phyloP scores from a whole-genome alignment of 2,888 invertebrate genomes.

The Athrips mouffetella region DNA sequence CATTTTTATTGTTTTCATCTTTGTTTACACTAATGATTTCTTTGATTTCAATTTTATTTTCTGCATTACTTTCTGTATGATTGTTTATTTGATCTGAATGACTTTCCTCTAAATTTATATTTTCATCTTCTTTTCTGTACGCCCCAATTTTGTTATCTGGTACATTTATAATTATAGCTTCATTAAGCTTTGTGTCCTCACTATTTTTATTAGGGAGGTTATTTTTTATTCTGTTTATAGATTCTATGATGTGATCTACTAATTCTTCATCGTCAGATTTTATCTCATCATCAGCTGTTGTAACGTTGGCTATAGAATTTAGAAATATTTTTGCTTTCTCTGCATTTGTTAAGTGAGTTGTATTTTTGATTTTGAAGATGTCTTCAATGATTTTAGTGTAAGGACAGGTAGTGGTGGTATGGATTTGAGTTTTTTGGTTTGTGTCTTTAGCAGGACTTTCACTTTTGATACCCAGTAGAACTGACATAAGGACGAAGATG shows the following conservation, averaged over 20 bases:
- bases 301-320: slow-evolving; percentile 76
- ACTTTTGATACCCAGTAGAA: slow-evolving; percentile 29
- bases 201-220: slow-evolving; percentile 42
- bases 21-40: slow-evolving; percentile 18
- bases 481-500: slow-evolving; percentile 35
- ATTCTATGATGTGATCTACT: slow-evolving; percentile 63
- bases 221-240: slow-evolving; percentile 65
- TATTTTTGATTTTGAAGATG: slow-evolving; percentile 57
- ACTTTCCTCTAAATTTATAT: slow-evolving; percentile 22
- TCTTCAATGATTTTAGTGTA: slow-evolving; percentile 67
- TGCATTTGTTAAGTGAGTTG: slow-evolving; percentile 42
- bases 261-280: slow-evolving; percentile 55
- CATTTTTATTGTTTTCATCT: neutral
- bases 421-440: slow-evolving; percentile 16
- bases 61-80: slow-evolving; percentile 50
- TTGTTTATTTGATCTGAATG: slow-evolving; percentile 53
- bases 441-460: slow-evolving; percentile 24
- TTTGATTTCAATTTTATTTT: neutral
- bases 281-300: slow-evolving; percentile 38
- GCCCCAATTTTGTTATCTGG: slow-evolving; percentile 27
- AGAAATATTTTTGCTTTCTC: slow-evolving; percentile 77
- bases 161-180: slow-evolving; percentile 59
- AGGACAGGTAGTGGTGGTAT: slow-evolving; percentile 53
- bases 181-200: slow-evolving; percentile 46
- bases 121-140: slow-evolving; percentile 25